Evolutionary conservation across 2,797 vertebrate species (phyloP).

Genomic region (Karalla daura): DNA sequence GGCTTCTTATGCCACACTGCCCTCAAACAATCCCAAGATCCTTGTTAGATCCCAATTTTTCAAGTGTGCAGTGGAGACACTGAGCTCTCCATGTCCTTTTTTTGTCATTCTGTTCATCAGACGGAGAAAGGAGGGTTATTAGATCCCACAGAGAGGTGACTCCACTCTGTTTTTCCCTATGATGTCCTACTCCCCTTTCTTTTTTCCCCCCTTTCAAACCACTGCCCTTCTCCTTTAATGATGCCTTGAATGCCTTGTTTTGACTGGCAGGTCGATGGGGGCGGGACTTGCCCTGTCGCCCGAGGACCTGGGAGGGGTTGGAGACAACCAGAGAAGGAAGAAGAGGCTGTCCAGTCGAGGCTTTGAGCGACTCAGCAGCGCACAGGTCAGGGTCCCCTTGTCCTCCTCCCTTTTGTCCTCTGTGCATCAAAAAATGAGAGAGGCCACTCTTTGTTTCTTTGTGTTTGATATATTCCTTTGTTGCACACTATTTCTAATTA

Average conservation of each 20-base stretch:
- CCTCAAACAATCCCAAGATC: constrained; percentile 67
- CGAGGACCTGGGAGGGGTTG: constrained; percentile 84
- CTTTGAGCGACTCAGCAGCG: constrained; percentile 82
- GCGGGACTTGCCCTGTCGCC: constrained; percentile 87
- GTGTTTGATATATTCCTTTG: constrained; percentile 63
- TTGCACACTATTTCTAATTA: constrained; percentile 72
- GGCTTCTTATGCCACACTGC: constrained; percentile 59
- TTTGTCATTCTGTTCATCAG: constrained; percentile 59
- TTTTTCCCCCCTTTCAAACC: constrained; percentile 60
- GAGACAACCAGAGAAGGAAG: constrained; percentile 88
- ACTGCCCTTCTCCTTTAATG: constrained; percentile 63
- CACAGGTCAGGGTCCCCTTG: constrained; percentile 82
- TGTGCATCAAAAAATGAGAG: constrained; percentile 52
- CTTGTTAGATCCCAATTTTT: constrained; percentile 70
- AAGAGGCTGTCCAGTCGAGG: constrained; percentile 86
- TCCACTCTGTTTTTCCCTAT: constrained; percentile 63
- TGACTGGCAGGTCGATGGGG: constrained; percentile 87
- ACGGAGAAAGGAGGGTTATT: constrained; percentile 60
- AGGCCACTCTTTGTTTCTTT: constrained; percentile 61
- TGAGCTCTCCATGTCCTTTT: constrained; percentile 37
- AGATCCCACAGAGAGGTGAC: constrained; percentile 71
- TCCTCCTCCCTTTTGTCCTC: constrained; percentile 58
- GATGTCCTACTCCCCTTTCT: constrained; percentile 51
- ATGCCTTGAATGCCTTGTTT: constrained; percentile 71
- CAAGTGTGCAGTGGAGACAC: constrained; percentile 50